Evolutionary conservation across 2,888 invertebrate genomes (phyloP), one percentile per base, ranked within the genome.

Genomic region (Lasius platythorax): DNA sequence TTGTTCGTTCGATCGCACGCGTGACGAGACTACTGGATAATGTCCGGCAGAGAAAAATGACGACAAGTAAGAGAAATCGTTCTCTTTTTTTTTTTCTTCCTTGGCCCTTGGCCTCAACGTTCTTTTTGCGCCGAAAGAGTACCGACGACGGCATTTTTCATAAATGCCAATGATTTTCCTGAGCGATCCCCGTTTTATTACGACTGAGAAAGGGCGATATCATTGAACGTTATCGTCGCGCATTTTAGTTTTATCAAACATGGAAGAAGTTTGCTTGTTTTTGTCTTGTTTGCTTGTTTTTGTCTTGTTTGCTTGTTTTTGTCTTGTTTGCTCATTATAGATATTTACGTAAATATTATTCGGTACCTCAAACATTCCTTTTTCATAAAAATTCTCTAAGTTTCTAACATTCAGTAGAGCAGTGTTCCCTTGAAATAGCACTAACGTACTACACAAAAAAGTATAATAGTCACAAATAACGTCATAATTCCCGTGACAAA

Each of bases 1-100:
- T 76, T 74, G 83, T 64, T 56, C 66, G 70, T 63, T 81, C 53
- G 64, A 76, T 68, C 63, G 82, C 68, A 84, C 61, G 83, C 79
- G 82, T 76, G 73, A 75, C 82, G 58, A 53, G 83, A 83, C 61
- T 72, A 18, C 37, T 37, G 79, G 61, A 81, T 72, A 81, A 72
- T 61, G 61, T 81, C 37, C 58, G 64, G 37, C 15, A 12, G 12
- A 43, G 61, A 70, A 72, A 53, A 81, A 61, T 70, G 61, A 79
- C 28, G 46, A 61, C 72, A 46, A 70, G 23, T 70, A 63, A 73
- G 68, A 83, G 50, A 70, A 83, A 68, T 70, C 18, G 23, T 33
- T 12, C 15, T 43, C 40, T 53, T 9, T 37, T 61, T 58, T 37
- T 30, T 40, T 28, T 28, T 15, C 30, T 3, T 18, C 23, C 15